Conservation (phyloP, 2,888 invertebrate species). For the Sthenelais limicola region DNA sequence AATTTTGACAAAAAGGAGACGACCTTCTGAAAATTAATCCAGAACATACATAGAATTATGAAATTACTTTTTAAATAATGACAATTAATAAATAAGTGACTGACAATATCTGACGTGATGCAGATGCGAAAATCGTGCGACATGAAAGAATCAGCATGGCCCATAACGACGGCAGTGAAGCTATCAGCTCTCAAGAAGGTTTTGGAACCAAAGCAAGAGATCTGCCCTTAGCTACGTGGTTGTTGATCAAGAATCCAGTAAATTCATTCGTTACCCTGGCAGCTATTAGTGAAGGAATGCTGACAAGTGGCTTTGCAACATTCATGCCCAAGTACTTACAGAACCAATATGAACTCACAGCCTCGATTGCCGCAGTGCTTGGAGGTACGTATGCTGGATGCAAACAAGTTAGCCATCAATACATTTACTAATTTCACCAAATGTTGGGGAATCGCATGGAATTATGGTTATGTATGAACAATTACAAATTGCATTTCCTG, state of each 20-base stretch:
- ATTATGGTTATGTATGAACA: too few relatives aligned
- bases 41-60: too few relatives aligned
- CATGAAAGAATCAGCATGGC: constrained; percentile 56
- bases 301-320: constrained; percentile 78
- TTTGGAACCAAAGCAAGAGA: constrained; percentile 52
- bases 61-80: too few relatives aligned
- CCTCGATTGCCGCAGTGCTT: constrained; percentile 80
- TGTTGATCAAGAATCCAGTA: constrained; percentile 78
- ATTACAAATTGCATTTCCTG: too few relatives aligned
- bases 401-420: neutral
- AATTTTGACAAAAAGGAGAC: too few relatives aligned
- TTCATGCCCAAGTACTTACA: constrained; percentile 84
- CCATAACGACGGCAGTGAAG: constrained; percentile 52
- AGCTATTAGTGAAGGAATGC: constrained; percentile 78
- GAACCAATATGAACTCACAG: constrained; percentile 80
- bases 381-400: constrained; percentile 75
- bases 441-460: neutral
- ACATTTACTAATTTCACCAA: neutral
- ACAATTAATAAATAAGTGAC: too few relatives aligned
- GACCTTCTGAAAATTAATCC: too few relatives aligned
- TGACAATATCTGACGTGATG: too few relatives aligned
- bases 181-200: constrained; percentile 8
- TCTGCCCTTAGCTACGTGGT: constrained; percentile 72
- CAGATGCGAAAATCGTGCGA: constrained; percentile 35
- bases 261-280: constrained; percentile 64